phyloP scores from a whole-genome alignment of 2,888 invertebrate species.

The Agrochola macilenta region DNA sequence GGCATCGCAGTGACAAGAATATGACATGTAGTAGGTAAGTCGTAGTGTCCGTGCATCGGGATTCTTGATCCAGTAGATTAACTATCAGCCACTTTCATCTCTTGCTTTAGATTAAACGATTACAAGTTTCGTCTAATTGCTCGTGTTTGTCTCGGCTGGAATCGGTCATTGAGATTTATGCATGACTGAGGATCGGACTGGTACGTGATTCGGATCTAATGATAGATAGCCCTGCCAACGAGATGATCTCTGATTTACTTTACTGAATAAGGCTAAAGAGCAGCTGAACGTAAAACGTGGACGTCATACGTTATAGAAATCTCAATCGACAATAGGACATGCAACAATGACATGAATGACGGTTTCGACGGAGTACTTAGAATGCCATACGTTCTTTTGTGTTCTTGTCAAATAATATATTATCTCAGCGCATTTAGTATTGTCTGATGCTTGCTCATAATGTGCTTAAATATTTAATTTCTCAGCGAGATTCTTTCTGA shows the following conservation, averaged over 20 bases:
- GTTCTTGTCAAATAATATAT: conserved; percentile 52
- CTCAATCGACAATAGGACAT: conserved; percentile 49
- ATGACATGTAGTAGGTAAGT: conserved; percentile 77
- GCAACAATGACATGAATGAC: conserved; percentile 49
- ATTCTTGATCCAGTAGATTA: conserved; percentile 72
- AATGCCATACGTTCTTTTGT: conserved; percentile 45
- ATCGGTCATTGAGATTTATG: conserved; percentile 83
- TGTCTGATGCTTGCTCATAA: conserved; percentile 15
- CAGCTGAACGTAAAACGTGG: conserved; percentile 48
- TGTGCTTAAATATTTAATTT: conserved; percentile 18
- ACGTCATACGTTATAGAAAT: conserved; percentile 53
- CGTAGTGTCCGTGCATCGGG: conserved; percentile 69
- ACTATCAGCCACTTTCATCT: conserved; percentile 89
- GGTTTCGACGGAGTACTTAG: conserved; percentile 22
- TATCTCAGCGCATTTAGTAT: conserved; percentile 38
- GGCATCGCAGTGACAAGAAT: conserved; percentile 79
- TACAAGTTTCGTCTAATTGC: conserved; percentile 88
- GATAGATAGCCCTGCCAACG: conserved; percentile 68
- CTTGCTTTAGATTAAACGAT: conserved; percentile 86
- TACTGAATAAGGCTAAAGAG: conserved; percentile 58
- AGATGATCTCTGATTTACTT: conserved; percentile 67
- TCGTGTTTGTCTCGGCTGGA: conserved; percentile 82
- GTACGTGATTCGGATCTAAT: conserved; percentile 70
- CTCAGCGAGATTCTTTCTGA: conserved; percentile 36
- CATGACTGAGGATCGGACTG: conserved; percentile 77